phyloP scores from a whole-genome alignment of 2,888 invertebrate species.

The Phalera bucephala region DNA sequence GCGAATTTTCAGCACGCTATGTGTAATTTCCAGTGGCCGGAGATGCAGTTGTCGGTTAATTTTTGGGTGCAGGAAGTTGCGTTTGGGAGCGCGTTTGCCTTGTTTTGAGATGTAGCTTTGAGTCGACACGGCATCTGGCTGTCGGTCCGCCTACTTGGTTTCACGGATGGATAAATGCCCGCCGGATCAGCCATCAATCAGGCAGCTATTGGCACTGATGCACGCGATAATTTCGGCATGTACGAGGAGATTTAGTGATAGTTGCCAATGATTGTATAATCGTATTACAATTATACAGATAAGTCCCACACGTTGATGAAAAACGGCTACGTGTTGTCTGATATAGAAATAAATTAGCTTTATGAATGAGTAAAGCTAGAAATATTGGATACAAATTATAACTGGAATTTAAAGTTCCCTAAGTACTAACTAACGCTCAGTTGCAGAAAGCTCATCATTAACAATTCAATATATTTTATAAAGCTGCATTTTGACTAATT shows the following conservation, averaged over 20 bases:
- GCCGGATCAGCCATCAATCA: slow-evolving; percentile 62
- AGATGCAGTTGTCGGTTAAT: slow-evolving; percentile 58
- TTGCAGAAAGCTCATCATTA: too few species aligned
- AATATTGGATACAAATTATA: too few species aligned
- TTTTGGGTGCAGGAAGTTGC: slow-evolving; percentile 66
- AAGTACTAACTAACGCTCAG: too few species aligned
- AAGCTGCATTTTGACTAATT: too few species aligned
- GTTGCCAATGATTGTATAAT: slow-evolving; percentile 76
- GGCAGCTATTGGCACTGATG: slow-evolving; percentile 65
- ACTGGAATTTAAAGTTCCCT: too few species aligned
- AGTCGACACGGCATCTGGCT: slow-evolving; percentile 35
- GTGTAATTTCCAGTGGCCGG: slow-evolving; percentile 70
- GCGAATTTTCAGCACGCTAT: slow-evolving; percentile 75
- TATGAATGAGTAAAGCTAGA: too few species aligned
- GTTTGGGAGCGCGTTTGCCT: slow-evolving; percentile 57
- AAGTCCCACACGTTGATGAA: slow-evolving; percentile 23
- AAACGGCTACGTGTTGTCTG: slow-evolving; percentile 5
- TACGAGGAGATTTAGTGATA: slow-evolving; percentile 56
- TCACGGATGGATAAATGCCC: slow-evolving; percentile 48
- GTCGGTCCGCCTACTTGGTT: slow-evolving; percentile 46
- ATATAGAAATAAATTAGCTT: too few species aligned
- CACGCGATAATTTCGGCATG: slow-evolving; percentile 68
- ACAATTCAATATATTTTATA: too few species aligned
- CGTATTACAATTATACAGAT: slow-evolving; percentile 46
- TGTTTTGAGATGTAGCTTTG: slow-evolving; percentile 49